Evolutionary conservation across 2,113 vertebrate species (phyloP), one percentile per base, ranked within the genome.

Genomic region (Pristiophorus japonicus): DNA sequence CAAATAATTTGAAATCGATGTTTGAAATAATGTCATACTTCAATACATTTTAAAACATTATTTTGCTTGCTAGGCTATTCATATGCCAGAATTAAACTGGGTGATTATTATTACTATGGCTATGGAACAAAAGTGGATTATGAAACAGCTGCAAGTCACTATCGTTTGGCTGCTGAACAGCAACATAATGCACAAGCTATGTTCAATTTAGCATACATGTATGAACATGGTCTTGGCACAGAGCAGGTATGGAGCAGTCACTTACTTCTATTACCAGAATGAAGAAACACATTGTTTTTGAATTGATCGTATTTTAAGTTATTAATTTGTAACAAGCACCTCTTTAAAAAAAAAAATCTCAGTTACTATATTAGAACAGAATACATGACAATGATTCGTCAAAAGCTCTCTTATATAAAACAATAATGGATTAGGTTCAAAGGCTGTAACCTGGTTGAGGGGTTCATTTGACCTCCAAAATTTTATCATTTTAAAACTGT

Each of bases 191-290:
- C 96, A 8, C 96, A 97, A 96, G 97, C 97, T 84, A 97, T 97
- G 97, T 97, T 97, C 96, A 97, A 97, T 63, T 96, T 97, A 96
- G 97, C 96, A 47, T 97, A 97, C 5, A 97, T 97, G 97, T 96
- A 97, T 75, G 97, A 97, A 78, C 96, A 97, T 0, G 97, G 97
- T 12, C 96, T 97, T 96, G 97, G 97, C n/a, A 96, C 96, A 4
- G 0, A 96, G 62, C 96, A 97, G 97, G 97, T 97, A 95, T 42
- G 70, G 30, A 81, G 27, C 62, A 95, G 67, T 63, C 42, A 81
- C 24, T 42, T 78, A 81, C 24, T 42, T 78, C 45, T 70, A 14
- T 70, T 70, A 47, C 34, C 14, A 38, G 30, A 91, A 38, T 63
- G 14, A 38, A 92, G n/a, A n/a, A 92, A 62, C 63, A 91, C 75